These are phyloP conservation scores for Vidua chalybeata DNA, from an alignment of 2,113 vertebrate species.

Conservation along the genomic window DNA sequence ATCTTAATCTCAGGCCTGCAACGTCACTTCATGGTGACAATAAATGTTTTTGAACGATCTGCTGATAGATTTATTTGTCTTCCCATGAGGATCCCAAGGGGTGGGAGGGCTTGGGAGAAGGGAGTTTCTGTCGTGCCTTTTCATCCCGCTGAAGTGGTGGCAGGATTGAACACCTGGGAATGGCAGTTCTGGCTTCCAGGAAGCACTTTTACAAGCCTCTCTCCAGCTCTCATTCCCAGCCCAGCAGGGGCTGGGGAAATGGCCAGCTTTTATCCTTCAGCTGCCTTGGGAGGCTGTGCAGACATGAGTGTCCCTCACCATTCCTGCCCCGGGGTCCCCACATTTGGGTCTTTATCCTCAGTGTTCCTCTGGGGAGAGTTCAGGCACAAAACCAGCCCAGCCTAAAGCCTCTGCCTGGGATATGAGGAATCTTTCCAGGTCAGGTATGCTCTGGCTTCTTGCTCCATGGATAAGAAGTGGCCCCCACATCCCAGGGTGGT, in stretches of 20 bases:
- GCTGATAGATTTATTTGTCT: conserved; percentile 48
- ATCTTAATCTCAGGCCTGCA: conserved; percentile 62
- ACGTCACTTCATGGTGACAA: neutral
- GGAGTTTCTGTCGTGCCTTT: neutral
- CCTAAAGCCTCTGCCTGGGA: neutral
- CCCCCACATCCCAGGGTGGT: neutral
- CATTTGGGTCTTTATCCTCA: neutral
- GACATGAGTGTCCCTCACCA: rapidly evolving
- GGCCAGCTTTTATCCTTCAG: neutral
- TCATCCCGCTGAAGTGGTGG: neutral
- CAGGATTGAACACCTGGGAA: neutral
- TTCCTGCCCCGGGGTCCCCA: neutral
- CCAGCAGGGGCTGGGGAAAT: neutral
- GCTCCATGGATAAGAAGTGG: neutral
- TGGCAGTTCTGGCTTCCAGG: neutral
- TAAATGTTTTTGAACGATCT: conserved; percentile 29
- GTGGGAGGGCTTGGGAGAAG: neutral
- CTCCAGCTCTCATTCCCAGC: neutral
- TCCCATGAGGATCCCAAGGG: neutral
- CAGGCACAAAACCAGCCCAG: neutral
- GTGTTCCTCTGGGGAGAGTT: neutral
- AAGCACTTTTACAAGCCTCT: neutral
- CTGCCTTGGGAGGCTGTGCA: neutral
- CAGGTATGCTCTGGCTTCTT: neutral
- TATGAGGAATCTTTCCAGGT: neutral